A percentile compares a stretch with the other conserved stretches of the same genome.
Conservation (phyloP, 2,888 invertebrate genomes). For the Stegana nigrithorax region DNA sequence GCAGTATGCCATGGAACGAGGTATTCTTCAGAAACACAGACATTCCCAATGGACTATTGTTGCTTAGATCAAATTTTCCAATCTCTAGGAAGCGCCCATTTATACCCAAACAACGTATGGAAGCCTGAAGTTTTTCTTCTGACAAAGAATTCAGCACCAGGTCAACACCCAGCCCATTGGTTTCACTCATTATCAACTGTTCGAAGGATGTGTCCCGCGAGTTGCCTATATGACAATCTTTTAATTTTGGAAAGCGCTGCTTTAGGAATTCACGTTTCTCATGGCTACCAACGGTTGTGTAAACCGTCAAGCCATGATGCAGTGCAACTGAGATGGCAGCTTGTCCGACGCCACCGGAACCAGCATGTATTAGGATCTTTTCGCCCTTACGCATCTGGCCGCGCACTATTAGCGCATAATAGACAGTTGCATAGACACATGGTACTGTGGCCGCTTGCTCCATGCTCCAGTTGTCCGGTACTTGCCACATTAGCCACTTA, state of each 20-base stretch:
- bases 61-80: constrained; percentile 96
- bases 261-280: constrained; percentile 91
- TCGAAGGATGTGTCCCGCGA: constrained; percentile 94
- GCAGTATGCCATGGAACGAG: constrained; percentile 97
- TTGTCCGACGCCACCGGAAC: constrained; percentile 96
- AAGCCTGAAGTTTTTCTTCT: constrained; percentile 93
- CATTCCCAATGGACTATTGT: constrained; percentile 86
- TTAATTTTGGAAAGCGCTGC: constrained; percentile 85
- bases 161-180: constrained; percentile 93
- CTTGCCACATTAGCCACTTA: constrained; percentile 85
- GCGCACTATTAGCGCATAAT: constrained; percentile 90
- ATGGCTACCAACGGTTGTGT: constrained; percentile 89
- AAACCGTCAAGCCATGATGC: constrained; percentile 87
- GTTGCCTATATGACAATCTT: constrained; percentile 86
- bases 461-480: constrained; percentile 88
- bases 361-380: constrained; percentile 90
- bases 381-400: constrained; percentile 89
- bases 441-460: constrained; percentile 94
- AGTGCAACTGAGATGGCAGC: constrained; percentile 96
- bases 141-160: constrained; percentile 95
- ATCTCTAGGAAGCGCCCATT: constrained; percentile 98
- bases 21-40: constrained; percentile 94
- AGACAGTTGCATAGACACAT: constrained; percentile 90
- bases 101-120: constrained; percentile 88
- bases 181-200: constrained; percentile 84